Conservation (phyloP, 1,140 invertebrate genomes). For the Pseudomyrmex concolor region DNA sequence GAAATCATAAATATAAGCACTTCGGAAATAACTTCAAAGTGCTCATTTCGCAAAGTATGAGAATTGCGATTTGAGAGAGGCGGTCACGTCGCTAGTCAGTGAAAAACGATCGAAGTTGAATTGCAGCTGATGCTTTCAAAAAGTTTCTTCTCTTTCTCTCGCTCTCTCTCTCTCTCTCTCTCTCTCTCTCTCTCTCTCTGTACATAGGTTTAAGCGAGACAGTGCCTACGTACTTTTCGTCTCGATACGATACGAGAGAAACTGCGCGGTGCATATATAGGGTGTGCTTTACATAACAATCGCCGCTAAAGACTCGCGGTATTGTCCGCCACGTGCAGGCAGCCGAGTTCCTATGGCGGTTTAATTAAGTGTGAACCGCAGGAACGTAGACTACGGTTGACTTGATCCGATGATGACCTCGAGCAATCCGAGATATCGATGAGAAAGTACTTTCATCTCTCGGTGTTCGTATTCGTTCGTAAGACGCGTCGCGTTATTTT, state of each 20-base stretch:
- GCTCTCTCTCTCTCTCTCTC: no score
- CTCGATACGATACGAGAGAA: constrained; percentile 78
- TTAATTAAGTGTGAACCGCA: constrained; percentile 86
- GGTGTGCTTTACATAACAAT: constrained; percentile 86
- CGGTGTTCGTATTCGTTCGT: constrained; percentile 3
- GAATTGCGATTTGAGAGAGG: not conserved
- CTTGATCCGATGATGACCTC: constrained; percentile 84
- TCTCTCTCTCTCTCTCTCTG: constrained; percentile 7
- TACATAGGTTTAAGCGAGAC: constrained; percentile 36
- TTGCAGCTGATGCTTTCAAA: constrained; percentile 66
- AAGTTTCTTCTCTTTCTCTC: constrained; percentile 55
- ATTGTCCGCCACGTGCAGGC: constrained; percentile 85
- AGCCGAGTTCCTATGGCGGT: constrained; percentile 81
- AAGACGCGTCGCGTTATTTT: not conserved
- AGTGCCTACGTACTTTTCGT: constrained; percentile 64
- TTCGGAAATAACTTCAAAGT: not conserved
- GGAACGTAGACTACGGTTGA: constrained; percentile 84
- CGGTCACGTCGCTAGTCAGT: not conserved
- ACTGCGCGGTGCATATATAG: constrained; percentile 78
- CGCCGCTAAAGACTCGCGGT: constrained; percentile 84
- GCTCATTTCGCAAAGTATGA: not conserved
- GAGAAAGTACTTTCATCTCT: constrained; percentile 76
- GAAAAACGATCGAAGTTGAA: constrained; percentile 47
- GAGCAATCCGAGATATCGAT: constrained; percentile 81
- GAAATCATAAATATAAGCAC: not conserved